Percentiles rank a stretch among this genome's conserved stretches.
Evolutionary conservation across 2,113 vertebrate genomes (phyloP).

Genomic region (Siniperca knerii): DNA sequence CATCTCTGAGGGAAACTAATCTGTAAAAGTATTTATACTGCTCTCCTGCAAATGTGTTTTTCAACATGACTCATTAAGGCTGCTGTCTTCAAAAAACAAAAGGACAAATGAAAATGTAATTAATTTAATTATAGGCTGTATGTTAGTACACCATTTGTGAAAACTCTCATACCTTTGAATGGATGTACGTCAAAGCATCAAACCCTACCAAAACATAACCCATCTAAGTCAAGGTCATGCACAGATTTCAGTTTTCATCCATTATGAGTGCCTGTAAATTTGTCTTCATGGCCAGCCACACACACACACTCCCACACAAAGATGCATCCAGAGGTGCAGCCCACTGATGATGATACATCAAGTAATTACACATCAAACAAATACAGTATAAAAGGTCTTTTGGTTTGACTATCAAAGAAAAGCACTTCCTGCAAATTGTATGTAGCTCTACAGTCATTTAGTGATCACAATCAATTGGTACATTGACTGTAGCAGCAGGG

Average conservation of each 20-base stretch:
- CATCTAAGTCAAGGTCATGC: background rate
- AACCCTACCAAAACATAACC: background rate
- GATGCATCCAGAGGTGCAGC: background rate
- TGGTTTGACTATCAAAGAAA: conserved; percentile 11
- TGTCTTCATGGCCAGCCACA: background rate
- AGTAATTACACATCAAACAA: conserved; percentile 2
- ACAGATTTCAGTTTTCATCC: conserved; percentile 10
- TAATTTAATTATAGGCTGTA: background rate
- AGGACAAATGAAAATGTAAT: background rate
- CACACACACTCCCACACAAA: background rate
- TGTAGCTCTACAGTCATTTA: background rate
- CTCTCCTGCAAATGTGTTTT: conserved; percentile 6
- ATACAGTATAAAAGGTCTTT: background rate
- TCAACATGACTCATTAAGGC: conserved; percentile 8
- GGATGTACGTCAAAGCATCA: background rate
- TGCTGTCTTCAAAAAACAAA: background rate
- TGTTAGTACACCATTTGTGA: background rate
- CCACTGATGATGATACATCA: background rate
- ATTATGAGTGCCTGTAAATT: background rate
- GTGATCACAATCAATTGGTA: background rate
- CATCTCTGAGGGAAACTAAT: conserved; percentile 4
- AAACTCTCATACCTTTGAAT: background rate
- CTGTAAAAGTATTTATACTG: background rate
- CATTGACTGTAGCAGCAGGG: background rate
- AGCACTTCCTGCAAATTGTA: background rate